Evolutionary conservation across 1,140 invertebrate genomes (phyloP).

Genomic region (Drosophila rufa): DNA sequence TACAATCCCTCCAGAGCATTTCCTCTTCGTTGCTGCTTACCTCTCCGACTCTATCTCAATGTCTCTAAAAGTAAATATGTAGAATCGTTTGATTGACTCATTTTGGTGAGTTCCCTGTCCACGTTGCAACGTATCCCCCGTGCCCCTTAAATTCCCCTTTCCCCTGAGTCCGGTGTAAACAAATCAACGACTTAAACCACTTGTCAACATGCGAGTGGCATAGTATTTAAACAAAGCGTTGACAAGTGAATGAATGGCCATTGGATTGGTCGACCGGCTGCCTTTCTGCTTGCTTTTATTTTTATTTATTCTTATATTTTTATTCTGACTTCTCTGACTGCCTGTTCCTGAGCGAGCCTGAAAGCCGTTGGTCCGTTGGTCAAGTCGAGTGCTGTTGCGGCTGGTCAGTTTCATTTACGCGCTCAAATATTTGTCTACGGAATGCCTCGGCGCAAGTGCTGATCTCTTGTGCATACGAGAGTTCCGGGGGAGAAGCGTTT

Average conservation of each 20-base stretch:
- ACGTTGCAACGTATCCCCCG: conserved; percentile 17
- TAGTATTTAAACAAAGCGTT: conserved; percentile 83
- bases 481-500: conserved; percentile 48
- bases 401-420: conserved; percentile 83
- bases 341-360: conserved; percentile 4
- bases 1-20: background rate
- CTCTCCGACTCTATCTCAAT: background rate
- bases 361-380: conserved; percentile 25
- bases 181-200: conserved; percentile 83
- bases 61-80: conserved; percentile 60
- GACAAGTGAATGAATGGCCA: conserved; percentile 80
- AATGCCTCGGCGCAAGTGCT: conserved; percentile 81
- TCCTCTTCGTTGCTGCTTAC: background rate
- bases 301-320: conserved; percentile 15
- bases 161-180: conserved; percentile 62
- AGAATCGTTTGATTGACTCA: conserved; percentile 76
- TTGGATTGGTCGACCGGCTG: conserved; percentile 40
- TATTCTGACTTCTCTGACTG: conserved; percentile 16
- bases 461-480: conserved; percentile 75
- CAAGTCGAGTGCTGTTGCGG: conserved; percentile 76
- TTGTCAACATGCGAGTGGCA: conserved; percentile 82
- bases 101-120: conserved; percentile 65
- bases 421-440: conserved; percentile 79
- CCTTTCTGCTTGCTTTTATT: conserved; percentile 21
- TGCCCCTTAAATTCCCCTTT: background rate